A percentile compares a stretch with the other conserved stretches of the same genome.
Conservation (phyloP, 2,888 invertebrate species). For the Nephrotoma guestfalica region DNA sequence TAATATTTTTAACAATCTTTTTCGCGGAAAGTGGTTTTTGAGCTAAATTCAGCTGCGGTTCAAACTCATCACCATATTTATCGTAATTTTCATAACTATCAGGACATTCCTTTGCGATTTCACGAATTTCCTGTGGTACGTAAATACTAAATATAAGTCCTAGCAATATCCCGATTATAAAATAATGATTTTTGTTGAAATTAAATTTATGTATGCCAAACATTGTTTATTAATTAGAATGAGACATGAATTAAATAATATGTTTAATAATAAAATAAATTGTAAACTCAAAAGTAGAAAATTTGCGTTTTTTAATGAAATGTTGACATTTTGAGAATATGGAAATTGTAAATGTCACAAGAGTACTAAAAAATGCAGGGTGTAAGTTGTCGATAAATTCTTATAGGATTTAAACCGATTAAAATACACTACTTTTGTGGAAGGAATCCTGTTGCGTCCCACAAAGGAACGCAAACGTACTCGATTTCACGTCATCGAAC, state of each 20-base stretch:
- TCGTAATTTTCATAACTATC: conserved; percentile 27
- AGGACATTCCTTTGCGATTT: conserved; percentile 31
- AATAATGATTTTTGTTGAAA: conserved; percentile 29
- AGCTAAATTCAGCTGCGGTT: conserved; percentile 31
- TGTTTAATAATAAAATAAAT: background rate
- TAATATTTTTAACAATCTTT: conserved; percentile 41
- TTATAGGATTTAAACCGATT: background rate
- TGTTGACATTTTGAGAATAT: background rate
- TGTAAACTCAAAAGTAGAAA: background rate
- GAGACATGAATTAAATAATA: background rate
- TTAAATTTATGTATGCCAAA: background rate
- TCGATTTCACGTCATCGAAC: too few relatives aligned
- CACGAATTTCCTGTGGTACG: conserved; percentile 29
- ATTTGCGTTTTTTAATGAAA: background rate
- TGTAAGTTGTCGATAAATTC: background rate
- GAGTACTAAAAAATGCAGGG: background rate
- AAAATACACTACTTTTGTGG: background rate
- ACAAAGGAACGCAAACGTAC: too few relatives aligned
- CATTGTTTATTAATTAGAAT: background rate
- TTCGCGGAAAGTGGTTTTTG: conserved; percentile 33
- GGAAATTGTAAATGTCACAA: background rate
- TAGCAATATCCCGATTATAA: conserved; percentile 27
- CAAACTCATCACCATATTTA: conserved; percentile 31
- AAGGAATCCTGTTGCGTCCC: background rate
- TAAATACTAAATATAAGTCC: conserved; percentile 28